These are phyloP conservation scores for Trematomus loennbergii DNA, from an alignment of 2,113 vertebrate species.

Conservation along the genomic window DNA sequence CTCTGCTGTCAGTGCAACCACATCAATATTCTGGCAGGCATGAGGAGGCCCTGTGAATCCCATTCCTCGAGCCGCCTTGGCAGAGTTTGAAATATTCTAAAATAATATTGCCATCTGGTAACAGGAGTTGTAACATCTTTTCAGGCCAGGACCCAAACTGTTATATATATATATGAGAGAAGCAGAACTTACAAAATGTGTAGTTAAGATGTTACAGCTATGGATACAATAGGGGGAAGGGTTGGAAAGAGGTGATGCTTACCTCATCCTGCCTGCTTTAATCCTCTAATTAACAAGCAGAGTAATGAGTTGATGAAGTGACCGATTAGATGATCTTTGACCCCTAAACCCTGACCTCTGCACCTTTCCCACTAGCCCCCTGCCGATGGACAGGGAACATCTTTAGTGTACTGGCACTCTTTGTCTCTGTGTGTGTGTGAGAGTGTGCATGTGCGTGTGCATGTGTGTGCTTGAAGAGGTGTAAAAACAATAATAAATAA, in stretches of 20 bases:
- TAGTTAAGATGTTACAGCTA: conserved; percentile 12
- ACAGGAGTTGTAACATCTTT: conserved; percentile 52
- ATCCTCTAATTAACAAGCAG: conserved; percentile 81
- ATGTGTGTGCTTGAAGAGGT: conserved; percentile 7
- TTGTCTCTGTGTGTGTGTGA: conserved; percentile 24
- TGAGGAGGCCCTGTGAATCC: conserved; percentile 52
- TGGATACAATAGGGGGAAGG: conserved; percentile 6
- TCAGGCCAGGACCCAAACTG: conserved; percentile 18
- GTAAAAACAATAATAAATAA: conserved; percentile 58
- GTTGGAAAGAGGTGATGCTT: conserved; percentile 37
- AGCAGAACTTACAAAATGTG: not conserved
- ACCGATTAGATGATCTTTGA: conserved; percentile 76
- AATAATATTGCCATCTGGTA: conserved; percentile 51
- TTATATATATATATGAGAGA: conserved; percentile 18
- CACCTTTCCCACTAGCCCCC: conserved; percentile 56
- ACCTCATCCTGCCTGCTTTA: conserved; percentile 70
- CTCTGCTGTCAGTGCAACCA: conserved; percentile 38
- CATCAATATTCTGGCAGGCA: conserved; percentile 51
- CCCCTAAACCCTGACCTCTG: conserved; percentile 73
- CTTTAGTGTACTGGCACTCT: conserved; percentile 56
- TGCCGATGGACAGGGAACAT: conserved; percentile 78
- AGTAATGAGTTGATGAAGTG: conserved; percentile 83
- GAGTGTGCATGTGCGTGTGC: no score
- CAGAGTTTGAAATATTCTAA: conserved; percentile 34
- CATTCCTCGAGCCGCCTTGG: conserved; percentile 41